Evolutionary conservation across 1,140 invertebrate species (phyloP), one percentile per base, ranked within the genome.

Genomic region (Sinonovacula constricta): DNA sequence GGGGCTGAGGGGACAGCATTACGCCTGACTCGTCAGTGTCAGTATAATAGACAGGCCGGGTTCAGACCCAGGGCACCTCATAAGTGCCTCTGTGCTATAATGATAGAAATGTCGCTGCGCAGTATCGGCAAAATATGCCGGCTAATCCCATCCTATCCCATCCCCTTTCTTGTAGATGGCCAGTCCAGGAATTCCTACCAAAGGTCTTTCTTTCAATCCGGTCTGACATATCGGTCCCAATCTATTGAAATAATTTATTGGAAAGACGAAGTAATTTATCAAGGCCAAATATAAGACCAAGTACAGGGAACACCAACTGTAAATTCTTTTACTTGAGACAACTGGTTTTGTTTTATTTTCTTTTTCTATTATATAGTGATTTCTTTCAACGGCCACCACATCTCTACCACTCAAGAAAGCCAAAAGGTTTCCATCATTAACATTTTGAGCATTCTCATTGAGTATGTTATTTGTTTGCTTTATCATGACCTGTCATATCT

Each of bases 371-470:
- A 18, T 67, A 81, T 5, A 83, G 33, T 1, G 68, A 26, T 14
- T 66, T 56, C 30, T 76, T 30, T 45, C 69, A 81, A n/a, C 18
- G 15, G 80, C 79, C n/a, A 79, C 59, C 28, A 79, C 54, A 74
- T 76, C 79, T 28, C 79, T 54, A 24, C 15, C 45, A 79, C 81
- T 79, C 45, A 80, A 53, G 22, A 54, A 78, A 15, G 70, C 66
- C 10, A 81, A 34, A 5, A 81, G 57, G 24, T 59, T 75, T 63
- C 24, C n/a, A 53, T 62, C 59, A 28, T 74, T 18, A 30, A 62
- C 36, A 31, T 24, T 63, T 15, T 12, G 30, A 12, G 57, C 70
- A 63, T n/a, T 30, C 53, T 59, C 56, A 1, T 22, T 62, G 15
- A 74, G 4, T 14, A 26, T 14, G 30, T 10, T 34, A 74, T 74